These are phyloP conservation scores for Drosophila guanche DNA, from an alignment of 1,140 invertebrate species.

Conservation along the genomic window DNA sequence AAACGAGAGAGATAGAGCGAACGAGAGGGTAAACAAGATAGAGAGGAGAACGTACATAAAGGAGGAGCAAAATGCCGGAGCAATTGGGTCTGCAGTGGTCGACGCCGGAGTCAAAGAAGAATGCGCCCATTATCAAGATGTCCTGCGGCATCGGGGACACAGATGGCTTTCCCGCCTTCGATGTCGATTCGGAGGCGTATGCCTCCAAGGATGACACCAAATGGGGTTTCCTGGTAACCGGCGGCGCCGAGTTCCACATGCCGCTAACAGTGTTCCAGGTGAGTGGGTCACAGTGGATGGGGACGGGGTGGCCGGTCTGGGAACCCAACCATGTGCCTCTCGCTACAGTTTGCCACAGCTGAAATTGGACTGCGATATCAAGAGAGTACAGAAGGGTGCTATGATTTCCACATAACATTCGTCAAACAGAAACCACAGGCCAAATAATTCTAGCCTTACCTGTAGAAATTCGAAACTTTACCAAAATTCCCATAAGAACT, in stretches of 20 bases:
- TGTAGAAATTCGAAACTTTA: too few relatives aligned
- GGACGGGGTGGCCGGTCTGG: too few relatives aligned
- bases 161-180: constrained; percentile 80
- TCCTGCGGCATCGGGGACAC: constrained; percentile 82
- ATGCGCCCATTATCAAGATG: constrained; percentile 73
- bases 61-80: constrained; percentile 50
- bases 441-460: neutral
- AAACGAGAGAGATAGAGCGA: constrained; percentile 2
- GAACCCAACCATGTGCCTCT: too few relatives aligned
- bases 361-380: neutral
- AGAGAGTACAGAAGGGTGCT: neutral
- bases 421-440: neutral
- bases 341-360: too few relatives aligned
- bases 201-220: constrained; percentile 74
- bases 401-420: neutral
- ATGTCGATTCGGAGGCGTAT: constrained; percentile 75
- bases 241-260: constrained; percentile 91
- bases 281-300: constrained; percentile 68
- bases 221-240: constrained; percentile 94
- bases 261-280: constrained; percentile 92
- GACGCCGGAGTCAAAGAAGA: constrained; percentile 68
- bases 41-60: too few relatives aligned
- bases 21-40: constrained; percentile 18
- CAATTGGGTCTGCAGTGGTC: constrained; percentile 58
- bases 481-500: neutral